A percentile compares a stretch with the other conserved stretches of the same genome.
Conservation (phyloP, 2,888 invertebrate genomes). For the Netelia melanura region DNA sequence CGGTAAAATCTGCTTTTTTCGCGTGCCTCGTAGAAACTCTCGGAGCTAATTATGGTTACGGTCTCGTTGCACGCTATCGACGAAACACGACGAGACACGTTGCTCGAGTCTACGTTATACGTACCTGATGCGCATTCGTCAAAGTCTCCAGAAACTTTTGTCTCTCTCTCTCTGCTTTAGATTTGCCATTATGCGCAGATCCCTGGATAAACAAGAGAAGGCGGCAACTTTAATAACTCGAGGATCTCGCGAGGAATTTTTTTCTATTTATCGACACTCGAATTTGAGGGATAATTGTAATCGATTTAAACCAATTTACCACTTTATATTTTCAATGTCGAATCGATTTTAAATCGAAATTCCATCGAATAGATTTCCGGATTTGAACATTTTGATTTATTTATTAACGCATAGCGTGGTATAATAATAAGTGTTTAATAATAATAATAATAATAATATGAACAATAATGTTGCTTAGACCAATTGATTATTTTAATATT, state of each 20-base stretch:
- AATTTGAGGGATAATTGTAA: not conserved
- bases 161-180: not conserved
- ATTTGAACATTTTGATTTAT: too few relatives aligned
- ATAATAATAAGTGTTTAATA: too few relatives aligned
- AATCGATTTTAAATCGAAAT: not conserved
- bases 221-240: conserved; percentile 17
- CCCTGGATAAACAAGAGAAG: conserved; percentile 7
- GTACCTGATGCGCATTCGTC: conserved; percentile 38
- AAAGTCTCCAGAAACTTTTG: conserved; percentile 45
- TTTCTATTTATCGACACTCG: not conserved
- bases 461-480: too few relatives aligned
- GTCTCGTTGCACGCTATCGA: conserved; percentile 68
- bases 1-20: conserved; percentile 18
- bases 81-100: conserved; percentile 21
- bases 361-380: too few relatives aligned
- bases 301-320: not conserved
- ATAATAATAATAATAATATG: too few relatives aligned
- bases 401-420: too few relatives aligned
- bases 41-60: conserved; percentile 73
- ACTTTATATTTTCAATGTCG: too few relatives aligned
- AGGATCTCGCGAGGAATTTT: not conserved
- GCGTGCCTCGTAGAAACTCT: not conserved
- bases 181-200: not conserved
- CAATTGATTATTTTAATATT: too few relatives aligned
- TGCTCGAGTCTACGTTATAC: conserved; percentile 8